A percentile compares a stretch with the other conserved stretches of the same genome.
These are phyloP conservation scores for Cantharis rufa DNA, from an alignment of 2,888 invertebrate genomes.

Conservation along the genomic window DNA sequence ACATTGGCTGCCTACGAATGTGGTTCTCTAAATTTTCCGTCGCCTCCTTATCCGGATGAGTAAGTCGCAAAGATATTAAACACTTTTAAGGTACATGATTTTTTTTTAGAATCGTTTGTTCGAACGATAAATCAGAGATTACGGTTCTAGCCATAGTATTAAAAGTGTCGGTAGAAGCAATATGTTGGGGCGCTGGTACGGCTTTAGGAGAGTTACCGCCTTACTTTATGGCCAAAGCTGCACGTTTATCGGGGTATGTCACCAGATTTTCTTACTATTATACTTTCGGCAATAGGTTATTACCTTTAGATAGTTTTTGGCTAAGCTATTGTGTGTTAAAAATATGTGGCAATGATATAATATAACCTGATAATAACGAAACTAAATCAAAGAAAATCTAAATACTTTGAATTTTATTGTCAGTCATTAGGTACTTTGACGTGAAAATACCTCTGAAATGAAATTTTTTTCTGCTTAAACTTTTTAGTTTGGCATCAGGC, in stretches of 20 bases:
- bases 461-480: no score
- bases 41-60: conserved; percentile 98
- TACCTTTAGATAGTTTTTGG: no score
- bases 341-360: no score
- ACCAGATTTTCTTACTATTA: neutral
- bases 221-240: conserved; percentile 99
- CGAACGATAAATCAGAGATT: conserved; percentile 65
- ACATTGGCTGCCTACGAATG: conserved; percentile 99
- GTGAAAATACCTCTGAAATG: no score
- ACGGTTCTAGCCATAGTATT: conserved; percentile 93
- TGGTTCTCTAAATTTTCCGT: conserved; percentile 90
- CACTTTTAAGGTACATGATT: neutral
- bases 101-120: conserved; percentile 84
- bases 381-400: no score
- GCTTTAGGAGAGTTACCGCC: conserved; percentile 99
- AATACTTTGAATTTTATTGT: no score
- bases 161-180: conserved; percentile 92
- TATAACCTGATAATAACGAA: no score
- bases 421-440: no score
- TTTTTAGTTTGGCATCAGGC: no score
- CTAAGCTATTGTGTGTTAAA: no score
- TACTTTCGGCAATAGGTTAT: no score
- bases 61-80: conserved; percentile 56
- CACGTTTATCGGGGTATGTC: conserved; percentile 65
- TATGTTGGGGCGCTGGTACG: conserved; percentile 98